phyloP scores from a whole-genome alignment of 2,113 vertebrate species.

The Smithornis capensis region DNA sequence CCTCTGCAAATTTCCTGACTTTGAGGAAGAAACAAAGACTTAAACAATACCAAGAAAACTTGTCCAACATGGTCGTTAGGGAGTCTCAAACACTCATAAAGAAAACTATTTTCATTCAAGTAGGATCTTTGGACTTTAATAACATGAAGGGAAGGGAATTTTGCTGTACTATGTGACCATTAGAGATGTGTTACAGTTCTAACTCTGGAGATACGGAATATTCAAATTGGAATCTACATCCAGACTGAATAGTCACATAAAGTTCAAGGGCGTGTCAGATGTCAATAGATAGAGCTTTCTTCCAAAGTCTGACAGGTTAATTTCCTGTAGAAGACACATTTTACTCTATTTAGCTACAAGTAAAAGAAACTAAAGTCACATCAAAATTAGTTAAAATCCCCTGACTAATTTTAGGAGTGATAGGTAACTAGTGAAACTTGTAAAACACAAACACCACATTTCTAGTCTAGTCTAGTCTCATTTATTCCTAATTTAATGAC shows the following conservation, averaged over 20 bases:
- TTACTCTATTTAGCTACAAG: background rate
- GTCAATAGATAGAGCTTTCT: fast-evolving
- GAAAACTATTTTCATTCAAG: background rate
- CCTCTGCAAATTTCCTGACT: background rate
- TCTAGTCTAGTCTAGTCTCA: background rate
- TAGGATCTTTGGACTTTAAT: background rate
- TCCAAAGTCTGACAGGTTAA: background rate
- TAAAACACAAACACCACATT: background rate
- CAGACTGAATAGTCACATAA: background rate
- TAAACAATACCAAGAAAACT: background rate
- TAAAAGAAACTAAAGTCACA: background rate
- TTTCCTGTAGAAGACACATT: background rate
- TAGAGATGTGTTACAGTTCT: background rate
- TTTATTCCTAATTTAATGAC: background rate
- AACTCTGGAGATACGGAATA: background rate
- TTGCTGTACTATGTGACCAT: background rate
- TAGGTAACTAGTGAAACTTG: background rate
- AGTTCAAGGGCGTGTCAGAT: background rate
- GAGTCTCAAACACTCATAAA: background rate
- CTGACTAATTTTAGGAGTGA: background rate
- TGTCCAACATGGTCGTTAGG: background rate
- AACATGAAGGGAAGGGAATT: background rate
- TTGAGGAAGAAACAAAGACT: background rate
- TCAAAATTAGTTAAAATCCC: background rate
- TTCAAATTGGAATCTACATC: background rate